These are phyloP conservation scores for Aegypius monachus DNA, from an alignment of 2,113 vertebrate species.

Conservation along the genomic window DNA sequence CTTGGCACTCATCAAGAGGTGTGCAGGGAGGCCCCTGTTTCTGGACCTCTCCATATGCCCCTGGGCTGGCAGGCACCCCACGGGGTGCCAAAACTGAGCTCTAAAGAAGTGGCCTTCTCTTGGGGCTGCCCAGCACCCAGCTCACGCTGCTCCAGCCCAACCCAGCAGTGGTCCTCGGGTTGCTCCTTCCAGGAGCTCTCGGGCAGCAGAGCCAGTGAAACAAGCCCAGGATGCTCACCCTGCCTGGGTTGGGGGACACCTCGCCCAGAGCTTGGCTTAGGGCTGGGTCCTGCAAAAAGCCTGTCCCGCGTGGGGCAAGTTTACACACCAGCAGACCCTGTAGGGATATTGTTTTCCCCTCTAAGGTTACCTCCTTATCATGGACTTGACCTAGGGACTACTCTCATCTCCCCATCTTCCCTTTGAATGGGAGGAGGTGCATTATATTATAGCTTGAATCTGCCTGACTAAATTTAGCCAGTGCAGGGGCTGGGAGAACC, in stretches of 20 bases:
- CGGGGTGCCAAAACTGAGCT: not conserved
- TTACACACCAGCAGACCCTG: not conserved
- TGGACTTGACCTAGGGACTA: not conserved
- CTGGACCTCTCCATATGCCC: not conserved
- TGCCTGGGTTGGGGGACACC: accelerated
- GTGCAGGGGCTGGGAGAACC: not conserved
- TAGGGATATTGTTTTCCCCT: not conserved
- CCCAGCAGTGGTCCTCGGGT: not conserved
- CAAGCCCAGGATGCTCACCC: not conserved
- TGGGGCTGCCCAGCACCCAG: not conserved
- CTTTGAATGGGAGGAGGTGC: not conserved
- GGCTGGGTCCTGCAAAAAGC: not conserved
- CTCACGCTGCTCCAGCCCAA: not conserved
- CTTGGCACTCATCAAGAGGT: not conserved
- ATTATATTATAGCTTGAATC: not conserved
- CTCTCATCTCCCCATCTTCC: not conserved
- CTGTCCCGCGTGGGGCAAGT: accelerated
- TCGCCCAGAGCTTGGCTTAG: not conserved
- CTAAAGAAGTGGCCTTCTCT: not conserved
- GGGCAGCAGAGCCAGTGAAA: not conserved
- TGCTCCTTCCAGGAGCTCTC: not conserved
- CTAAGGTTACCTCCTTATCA: not conserved
- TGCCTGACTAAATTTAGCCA: not conserved
- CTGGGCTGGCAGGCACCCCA: not conserved
- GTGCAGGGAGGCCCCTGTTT: not conserved